Evolutionary conservation across 2,797 vertebrate genomes (phyloP).

Genomic region (Octomys mimax): DNA sequence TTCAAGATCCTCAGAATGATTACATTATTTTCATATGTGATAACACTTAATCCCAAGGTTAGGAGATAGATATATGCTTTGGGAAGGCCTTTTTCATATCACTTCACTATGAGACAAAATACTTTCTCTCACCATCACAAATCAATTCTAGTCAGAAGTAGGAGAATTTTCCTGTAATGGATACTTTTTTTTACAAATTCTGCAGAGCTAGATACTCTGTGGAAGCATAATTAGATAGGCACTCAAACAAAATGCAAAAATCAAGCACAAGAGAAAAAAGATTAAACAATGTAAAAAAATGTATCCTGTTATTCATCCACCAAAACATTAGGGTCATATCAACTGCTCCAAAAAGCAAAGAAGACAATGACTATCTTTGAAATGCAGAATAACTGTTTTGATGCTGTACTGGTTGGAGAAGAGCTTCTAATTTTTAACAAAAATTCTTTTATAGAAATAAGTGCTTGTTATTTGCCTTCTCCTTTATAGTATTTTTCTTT

Average conservation of each 20-base stretch:
- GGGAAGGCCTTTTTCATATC: neutral
- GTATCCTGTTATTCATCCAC: constrained; percentile 56
- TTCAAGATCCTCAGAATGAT: neutral
- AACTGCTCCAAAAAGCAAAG: neutral
- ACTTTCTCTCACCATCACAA: neutral
- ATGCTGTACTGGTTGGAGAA: constrained; percentile 40
- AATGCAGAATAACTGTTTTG: constrained; percentile 52
- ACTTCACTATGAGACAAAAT: neutral
- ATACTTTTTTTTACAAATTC: neutral
- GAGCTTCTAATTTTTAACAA: constrained; percentile 62
- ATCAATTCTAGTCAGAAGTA: neutral
- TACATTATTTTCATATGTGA: neutral
- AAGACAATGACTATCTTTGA: constrained; percentile 54
- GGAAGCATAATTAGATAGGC: constrained; percentile 47
- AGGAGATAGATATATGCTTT: neutral
- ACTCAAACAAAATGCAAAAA: constrained; percentile 62
- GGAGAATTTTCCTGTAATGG: constrained; percentile 5
- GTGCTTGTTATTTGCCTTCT: constrained; percentile 36
- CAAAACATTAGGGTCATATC: constrained; percentile 47
- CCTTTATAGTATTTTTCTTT: constrained; percentile 42
- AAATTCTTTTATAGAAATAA: constrained; percentile 46
- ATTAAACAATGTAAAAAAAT: constrained; percentile 65
- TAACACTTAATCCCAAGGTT: neutral
- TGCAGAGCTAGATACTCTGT: neutral
- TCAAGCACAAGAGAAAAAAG: constrained; percentile 53